A percentile compares a stretch with the other conserved stretches of the same genome.
phyloP scores from a whole-genome alignment of 2,797 vertebrate species.

The Chelmon rostratus region DNA sequence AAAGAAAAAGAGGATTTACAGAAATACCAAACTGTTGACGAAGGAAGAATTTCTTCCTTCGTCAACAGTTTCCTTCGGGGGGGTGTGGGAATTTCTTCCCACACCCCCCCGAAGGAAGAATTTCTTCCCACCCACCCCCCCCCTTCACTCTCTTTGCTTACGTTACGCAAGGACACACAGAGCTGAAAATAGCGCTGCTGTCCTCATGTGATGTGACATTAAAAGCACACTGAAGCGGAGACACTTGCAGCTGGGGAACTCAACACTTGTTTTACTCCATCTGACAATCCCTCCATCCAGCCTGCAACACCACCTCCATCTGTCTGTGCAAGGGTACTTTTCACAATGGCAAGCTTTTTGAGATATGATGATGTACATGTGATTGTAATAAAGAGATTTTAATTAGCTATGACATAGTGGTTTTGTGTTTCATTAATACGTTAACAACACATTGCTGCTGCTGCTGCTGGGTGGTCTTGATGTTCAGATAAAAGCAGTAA shows the following conservation, averaged over 20 bases:
- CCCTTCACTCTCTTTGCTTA: constrained; percentile 61
- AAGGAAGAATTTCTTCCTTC: constrained; percentile 60
- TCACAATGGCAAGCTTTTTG: constrained; percentile 78
- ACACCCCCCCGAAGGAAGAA: constrained; percentile 55
- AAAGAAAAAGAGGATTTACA: constrained; percentile 14
- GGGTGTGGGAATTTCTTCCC: constrained; percentile 56
- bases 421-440: constrained; percentile 33
- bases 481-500: background rate
- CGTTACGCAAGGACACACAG: constrained; percentile 73
- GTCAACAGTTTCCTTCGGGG: too few relatives aligned
- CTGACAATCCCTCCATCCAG: constrained; percentile 67
- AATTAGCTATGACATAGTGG: constrained; percentile 79
- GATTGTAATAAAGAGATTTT: constrained; percentile 89
- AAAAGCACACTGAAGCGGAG: constrained; percentile 78
- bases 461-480: background rate
- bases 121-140: constrained; percentile 46
- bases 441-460: background rate
- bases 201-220: constrained; percentile 77
- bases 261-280: constrained; percentile 63
- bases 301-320: constrained; percentile 67
- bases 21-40: constrained; percentile 25
- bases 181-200: constrained; percentile 79
- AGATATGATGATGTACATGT: constrained; percentile 84
- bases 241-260: constrained; percentile 67
- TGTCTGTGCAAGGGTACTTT: constrained; percentile 70